Evolutionary conservation across 2,888 invertebrate species (phyloP), one percentile per base, ranked within the genome.

Genomic region (Blastobasis lacticolella): DNA sequence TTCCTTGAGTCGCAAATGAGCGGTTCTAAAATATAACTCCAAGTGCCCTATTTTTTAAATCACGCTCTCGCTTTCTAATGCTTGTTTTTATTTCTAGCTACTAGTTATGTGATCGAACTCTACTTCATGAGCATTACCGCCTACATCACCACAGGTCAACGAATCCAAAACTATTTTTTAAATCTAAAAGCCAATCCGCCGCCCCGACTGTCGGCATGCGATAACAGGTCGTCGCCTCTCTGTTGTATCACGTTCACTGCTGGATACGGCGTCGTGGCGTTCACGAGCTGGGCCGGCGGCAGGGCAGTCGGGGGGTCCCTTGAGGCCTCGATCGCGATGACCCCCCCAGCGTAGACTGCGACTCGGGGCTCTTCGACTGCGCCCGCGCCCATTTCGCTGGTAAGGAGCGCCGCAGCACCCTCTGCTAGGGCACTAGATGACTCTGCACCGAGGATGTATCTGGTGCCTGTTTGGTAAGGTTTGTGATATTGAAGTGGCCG

Each of bases 181-280:
- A 91, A 93, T 64, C 92, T 86, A 52, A 91, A 91, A 46, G 93
- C 90, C 59, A 92, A 84, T 1, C 94, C 94, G 10, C 91, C 92
- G 54, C 93, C 93, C 69, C 94, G 88, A 63, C 92, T 92, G 76
- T 94, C 94, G 5, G 94, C 92, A 77, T 93, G 92, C 54, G 93
- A 92, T 56, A 86, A 82, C 55, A 93, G 85, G 52, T 81, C 85
- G 77, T 94, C 93, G 53, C 83, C 90, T 37, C 79, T 68, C 81
- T 93, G 93, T 65, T 90, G 90, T 53, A 94, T 90, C 51, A 92
- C 85, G 82, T 94, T 94, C 53, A 92, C 90, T 57, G 93, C 92
- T 51, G 87, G 78, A 64, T 90, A 90, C 0, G 90, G 91, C 59
- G 57, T 54, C 44, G 72, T 55, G n/a, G 62, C 58, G 54, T 64